Base-by-base conservation (phyloP, 2,797 vertebrate species). In the Acanthurus leucopareius region DNA sequence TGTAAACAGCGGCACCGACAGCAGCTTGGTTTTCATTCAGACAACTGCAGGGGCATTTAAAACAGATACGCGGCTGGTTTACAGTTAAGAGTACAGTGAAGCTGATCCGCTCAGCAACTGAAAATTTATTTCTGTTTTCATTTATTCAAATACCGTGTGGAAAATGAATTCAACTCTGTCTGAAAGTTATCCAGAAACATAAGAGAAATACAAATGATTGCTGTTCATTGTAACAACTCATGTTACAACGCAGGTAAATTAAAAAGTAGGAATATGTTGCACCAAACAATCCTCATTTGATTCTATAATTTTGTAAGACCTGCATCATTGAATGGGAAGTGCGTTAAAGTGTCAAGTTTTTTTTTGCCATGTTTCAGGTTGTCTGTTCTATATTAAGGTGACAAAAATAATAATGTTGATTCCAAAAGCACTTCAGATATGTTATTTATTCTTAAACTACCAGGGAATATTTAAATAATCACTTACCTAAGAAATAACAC, bases 1-100 rank as follows among this genome's bases (percentile, higher is more conserved):
- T 77, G 74, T 91, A 89, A 92, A 89, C 87, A 92, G 72, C 72
- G 77, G 73, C 75, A 65, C 25, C 52, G 19, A 51, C 45, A 45
- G 67, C 70, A 73, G 67, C 75, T 70, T 80, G 74, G 69, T 81
- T 82, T 82, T 80, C 85, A 87, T 83, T 77, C 74, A 88, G 75
- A 88, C 79, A 87, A 80, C 82, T 79, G 68, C 82, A 68, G 69
- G 40, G 10, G 48, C 48, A 51, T 79, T 65, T 75, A 28, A 76
- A 45, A 54, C 56, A 80, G 58, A 63, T 47, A 53, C 48, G 51
- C 63, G 2, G 62, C 66, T 16, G 67, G 2, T 62, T 62, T 71
- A 28, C 28, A 28, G 75, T 64, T 67, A 56, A 15, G 73, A 53
- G 62, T 22, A 28, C 40, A 16, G 42, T 17, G 0, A 19, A 7